phyloP scores from a whole-genome alignment of 2,113 vertebrate genomes.

The Erythrolamprus reginae region DNA sequence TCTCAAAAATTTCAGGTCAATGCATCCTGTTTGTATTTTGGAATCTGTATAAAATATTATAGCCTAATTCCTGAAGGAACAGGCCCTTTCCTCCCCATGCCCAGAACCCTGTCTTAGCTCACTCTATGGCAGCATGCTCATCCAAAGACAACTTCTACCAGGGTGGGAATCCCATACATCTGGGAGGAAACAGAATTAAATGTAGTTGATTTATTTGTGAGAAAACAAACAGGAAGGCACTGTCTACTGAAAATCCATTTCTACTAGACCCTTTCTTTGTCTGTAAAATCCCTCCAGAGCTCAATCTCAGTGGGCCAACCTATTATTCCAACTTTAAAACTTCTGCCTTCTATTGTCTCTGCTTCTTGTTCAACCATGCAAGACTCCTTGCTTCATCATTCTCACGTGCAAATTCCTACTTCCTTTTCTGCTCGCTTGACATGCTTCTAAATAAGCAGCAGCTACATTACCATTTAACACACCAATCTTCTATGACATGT shows the following conservation, averaged over 20 bases:
- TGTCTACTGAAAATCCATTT: background rate
- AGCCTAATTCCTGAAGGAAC: background rate
- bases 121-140: background rate
- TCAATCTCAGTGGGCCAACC: background rate
- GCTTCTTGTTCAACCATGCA: background rate
- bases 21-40: background rate
- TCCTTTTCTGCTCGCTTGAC: background rate
- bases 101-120: background rate
- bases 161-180: background rate
- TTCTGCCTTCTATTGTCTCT: background rate
- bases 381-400: background rate
- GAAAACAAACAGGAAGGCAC: background rate
- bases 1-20: background rate
- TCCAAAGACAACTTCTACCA: background rate
- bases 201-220: background rate
- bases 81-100: background rate
- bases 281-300: background rate
- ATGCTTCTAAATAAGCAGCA: background rate
- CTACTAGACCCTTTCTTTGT: background rate
- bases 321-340: background rate
- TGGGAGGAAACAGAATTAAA: background rate
- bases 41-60: background rate
- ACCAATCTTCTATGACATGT: background rate
- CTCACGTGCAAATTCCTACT: background rate
- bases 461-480: background rate